These are phyloP conservation scores for Leptopilina clavipes DNA, from an alignment of 1,140 invertebrate species.

Conservation along the genomic window DNA sequence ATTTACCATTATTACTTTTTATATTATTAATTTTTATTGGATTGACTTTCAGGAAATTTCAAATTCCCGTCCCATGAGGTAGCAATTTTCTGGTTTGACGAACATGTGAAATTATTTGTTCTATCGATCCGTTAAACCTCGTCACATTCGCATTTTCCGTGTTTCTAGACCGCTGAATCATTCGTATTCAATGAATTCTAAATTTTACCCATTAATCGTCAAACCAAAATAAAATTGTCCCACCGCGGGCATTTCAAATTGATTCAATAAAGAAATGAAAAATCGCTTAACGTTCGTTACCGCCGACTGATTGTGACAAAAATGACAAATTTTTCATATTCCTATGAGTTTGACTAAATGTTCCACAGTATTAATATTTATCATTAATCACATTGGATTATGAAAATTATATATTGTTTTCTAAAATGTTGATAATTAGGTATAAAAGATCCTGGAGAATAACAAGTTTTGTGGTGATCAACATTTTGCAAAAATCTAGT, in stretches of 20 bases:
- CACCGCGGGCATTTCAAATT: slow-evolving; percentile 6
- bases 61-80: neutral
- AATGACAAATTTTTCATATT: neutral
- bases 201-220: slow-evolving; percentile 26
- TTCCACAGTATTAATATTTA: neutral
- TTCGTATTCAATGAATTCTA: slow-evolving; percentile 35
- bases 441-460: too few species aligned
- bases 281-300: neutral
- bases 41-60: neutral
- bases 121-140: slow-evolving; percentile 30
- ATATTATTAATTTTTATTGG: slow-evolving; percentile 20
- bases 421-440: too few species aligned
- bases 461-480: too few species aligned
- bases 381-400: neutral
- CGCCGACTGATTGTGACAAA: neutral
- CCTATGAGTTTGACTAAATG: neutral
- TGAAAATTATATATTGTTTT: too few species aligned
- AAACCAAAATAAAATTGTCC: slow-evolving; percentile 17
- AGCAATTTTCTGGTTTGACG: slow-evolving; percentile 15
- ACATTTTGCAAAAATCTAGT: too few species aligned
- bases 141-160: slow-evolving; percentile 19
- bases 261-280: slow-evolving; percentile 24
- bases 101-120: slow-evolving; percentile 30
- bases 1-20: neutral
- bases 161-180: slow-evolving; percentile 25